Percentiles rank a stretch among this genome's conserved stretches.
These are phyloP conservation scores for Sebastes reedi DNA, from an alignment of 2,797 vertebrate genomes.

Conservation along the genomic window DNA sequence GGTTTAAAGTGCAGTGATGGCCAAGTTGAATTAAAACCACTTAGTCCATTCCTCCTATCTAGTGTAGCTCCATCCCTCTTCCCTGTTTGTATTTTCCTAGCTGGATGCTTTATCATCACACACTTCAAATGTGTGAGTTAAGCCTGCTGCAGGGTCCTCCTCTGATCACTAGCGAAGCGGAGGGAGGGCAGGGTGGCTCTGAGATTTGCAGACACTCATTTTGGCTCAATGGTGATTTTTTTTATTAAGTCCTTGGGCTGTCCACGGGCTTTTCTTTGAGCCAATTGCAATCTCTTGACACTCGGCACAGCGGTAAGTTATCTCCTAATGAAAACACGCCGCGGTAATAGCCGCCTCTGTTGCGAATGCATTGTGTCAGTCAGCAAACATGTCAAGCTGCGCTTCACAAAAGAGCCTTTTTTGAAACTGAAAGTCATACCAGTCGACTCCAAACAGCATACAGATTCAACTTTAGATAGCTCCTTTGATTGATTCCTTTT, in stretches of 20 bases:
- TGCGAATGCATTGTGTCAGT: slow-evolving; percentile 2
- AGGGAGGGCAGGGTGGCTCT: background rate
- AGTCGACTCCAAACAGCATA: background rate
- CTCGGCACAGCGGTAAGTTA: slow-evolving; percentile 14
- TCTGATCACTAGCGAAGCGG: slow-evolving; percentile 27
- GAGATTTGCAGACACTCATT: slow-evolving; percentile 35
- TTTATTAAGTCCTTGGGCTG: slow-evolving; percentile 32
- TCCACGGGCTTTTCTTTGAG: slow-evolving; percentile 21
- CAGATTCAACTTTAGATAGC: background rate
- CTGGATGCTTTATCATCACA: slow-evolving; percentile 31
- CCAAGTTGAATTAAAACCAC: slow-evolving; percentile 35
- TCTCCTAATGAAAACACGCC: slow-evolving; percentile 26
- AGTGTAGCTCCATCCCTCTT: background rate
- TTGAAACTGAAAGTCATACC: background rate
- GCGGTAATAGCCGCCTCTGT: slow-evolving; percentile 7
- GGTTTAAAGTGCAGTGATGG: slow-evolving; percentile 20
- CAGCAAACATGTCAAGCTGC: slow-evolving; percentile 4
- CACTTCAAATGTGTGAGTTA: slow-evolving; percentile 33
- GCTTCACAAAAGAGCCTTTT: slow-evolving; percentile 1
- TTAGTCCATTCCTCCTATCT: slow-evolving; percentile 21
- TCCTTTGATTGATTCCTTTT: background rate
- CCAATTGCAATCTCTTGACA: slow-evolving; percentile 31
- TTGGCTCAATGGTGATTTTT: slow-evolving; percentile 32
- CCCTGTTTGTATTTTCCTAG: slow-evolving; percentile 24
- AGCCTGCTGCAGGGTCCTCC: slow-evolving; percentile 28